Base-by-base conservation (phyloP, 2,888 invertebrate species). In the Volucella zonaria region DNA sequence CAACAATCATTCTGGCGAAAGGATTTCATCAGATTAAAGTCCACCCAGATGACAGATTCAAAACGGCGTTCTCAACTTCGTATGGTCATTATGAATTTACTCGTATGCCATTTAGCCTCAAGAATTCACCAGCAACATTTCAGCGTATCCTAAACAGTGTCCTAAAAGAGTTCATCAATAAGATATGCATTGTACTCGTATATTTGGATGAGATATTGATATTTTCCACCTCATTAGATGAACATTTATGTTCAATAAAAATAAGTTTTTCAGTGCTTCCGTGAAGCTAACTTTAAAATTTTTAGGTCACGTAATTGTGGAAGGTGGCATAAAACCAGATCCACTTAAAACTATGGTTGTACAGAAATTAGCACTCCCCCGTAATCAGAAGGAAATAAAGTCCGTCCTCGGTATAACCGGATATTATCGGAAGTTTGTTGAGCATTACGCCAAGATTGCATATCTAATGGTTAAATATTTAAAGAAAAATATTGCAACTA, bases 11-110 rank as follows among this genome's bases (percentile, higher is more conserved):
- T 64, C 43, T 89, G 1, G 87, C 88, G 1, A 87, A 87, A 4
- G 89, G 89, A 0, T 89, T 88, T 47, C 88, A 89, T 42, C 89
- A 89, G 64, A 89, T 89, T 8, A 62, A 68, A 9, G 86, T 89
- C 76, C 11, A 81, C 6, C 15, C 59, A 31, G 15, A 64, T 11
- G 87, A 89, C 23, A 15, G 18, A 18, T 9, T 52, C 8, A 89
- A 89, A 83, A 89, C 88, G 18, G 18, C 1, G 18, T 18, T 18
- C 18, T 18, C 18, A 18, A 18, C 18, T 18, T 18, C 18, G 1
- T 1, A 18, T 18, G 18, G 18, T 18, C 18, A 18, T 18, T 18
- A 18, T 18, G 18, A 18, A 18, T 18, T 18, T 18, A 18, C 18
- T 18, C 18, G 18, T 18, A 18, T 18, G 18, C 18, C 18, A 18